Conservation (phyloP, 2,797 vertebrate species). For the Scolopax bukidnonensis region DNA sequence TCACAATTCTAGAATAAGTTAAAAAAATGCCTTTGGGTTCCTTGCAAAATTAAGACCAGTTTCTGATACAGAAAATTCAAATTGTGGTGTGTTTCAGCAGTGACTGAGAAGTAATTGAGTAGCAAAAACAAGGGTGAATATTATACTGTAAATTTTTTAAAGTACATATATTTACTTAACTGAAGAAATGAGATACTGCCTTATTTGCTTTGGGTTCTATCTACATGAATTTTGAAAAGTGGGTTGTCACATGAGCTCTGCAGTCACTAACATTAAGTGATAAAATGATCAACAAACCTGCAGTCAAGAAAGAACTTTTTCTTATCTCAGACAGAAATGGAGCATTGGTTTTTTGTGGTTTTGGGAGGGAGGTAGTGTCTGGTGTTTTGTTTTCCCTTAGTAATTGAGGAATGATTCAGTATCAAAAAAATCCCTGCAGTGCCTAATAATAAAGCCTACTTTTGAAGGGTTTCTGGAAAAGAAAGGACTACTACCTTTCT, state of each 20-base stretch:
- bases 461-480: not conserved
- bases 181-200: not conserved
- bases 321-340: not conserved
- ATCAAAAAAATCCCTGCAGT: not conserved
- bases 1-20: not conserved
- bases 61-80: not conserved
- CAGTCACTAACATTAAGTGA: not conserved
- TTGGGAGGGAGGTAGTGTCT: accelerated
- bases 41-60: not conserved
- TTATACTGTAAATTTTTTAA: not conserved
- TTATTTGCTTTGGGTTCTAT: not conserved
- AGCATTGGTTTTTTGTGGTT: not conserved
- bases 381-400: not conserved
- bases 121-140: not conserved
- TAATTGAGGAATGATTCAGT: not conserved
- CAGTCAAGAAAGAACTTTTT: not conserved
- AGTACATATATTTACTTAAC: not conserved
- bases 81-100: not conserved
- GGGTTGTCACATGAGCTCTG: not conserved
- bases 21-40: not conserved
- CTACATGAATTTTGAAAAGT: not conserved
- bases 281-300: not conserved
- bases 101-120: not conserved
- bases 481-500: accelerated
- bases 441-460: not conserved